A percentile compares a stretch with the other conserved stretches of the same genome.
Evolutionary conservation across 2,888 invertebrate species (phyloP).

Genomic region (Zonitis immaculata): DNA sequence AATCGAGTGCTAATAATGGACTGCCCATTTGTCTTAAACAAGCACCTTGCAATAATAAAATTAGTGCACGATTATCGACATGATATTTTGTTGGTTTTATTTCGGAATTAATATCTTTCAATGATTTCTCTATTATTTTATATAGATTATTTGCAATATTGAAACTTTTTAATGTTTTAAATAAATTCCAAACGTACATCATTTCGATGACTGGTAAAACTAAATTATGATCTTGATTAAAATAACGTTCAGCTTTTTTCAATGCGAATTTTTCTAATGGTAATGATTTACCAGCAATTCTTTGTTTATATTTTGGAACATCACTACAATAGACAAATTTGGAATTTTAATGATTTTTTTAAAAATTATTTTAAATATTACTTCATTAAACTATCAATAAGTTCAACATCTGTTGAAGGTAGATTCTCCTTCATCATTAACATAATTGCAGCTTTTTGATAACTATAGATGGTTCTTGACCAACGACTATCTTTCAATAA

Average conservation of each 20-base stretch:
- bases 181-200: conserved; percentile 90
- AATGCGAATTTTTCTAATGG: conserved; percentile 96
- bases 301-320: conserved; percentile 77
- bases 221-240: conserved; percentile 66
- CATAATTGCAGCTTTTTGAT: conserved; percentile 81
- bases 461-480: conserved; percentile 89
- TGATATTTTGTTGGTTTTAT: conserved; percentile 52
- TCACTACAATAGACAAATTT: conserved; percentile 52
- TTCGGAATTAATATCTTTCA: conserved; percentile 37
- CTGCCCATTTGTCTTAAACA: conserved; percentile 75
- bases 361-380: conserved; percentile 42
- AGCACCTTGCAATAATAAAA: conserved; percentile 76
- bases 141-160: conserved; percentile 58
- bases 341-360: neutral
- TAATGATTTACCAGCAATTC: conserved; percentile 92
- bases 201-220: conserved; percentile 82
- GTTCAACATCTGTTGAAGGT: conserved; percentile 50
- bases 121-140: conserved; percentile 58
- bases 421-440: conserved; percentile 62
- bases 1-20: conserved; percentile 72
- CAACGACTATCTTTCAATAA: conserved; percentile 78
- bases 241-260: conserved; percentile 77
- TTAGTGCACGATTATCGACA: conserved; percentile 69
- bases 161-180: conserved; percentile 71
- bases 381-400: conserved; percentile 64